Base-by-base conservation (phyloP, 2,888 invertebrate species). In the Eumerus sabulonum region DNA sequence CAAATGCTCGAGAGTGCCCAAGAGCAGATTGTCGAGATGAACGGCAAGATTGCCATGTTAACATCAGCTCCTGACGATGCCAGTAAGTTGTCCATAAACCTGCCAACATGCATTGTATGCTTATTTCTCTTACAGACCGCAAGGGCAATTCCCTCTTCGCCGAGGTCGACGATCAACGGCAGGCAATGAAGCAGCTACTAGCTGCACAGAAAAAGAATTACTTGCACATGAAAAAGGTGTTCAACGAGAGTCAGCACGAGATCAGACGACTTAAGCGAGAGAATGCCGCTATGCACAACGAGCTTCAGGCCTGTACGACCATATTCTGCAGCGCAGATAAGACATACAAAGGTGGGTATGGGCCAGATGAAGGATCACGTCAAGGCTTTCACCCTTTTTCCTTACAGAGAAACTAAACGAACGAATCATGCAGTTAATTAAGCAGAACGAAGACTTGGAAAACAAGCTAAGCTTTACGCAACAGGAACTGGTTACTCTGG, bases 81-180 rank as follows among this genome's bases (percentile, higher is more conserved):
- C 81, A 87, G 89, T 88, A 82, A 72, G 45, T 77, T 12, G 9
- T 50, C 19, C 18, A 7, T 44, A 40, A 40, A 9, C 40, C 3
- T 1, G 3, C 40, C 40, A 3, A n/a, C n/a, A 11, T 11, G 11
- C 7, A 12, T 42, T 62, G 9, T 9, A 18, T 1, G 12, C 11
- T 14, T 7, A 14, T 13, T 35, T 1, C 11, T n/a, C 40, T 9
- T 40, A 14, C 47, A 92, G 92, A 92, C 85, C 90, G 90, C 13
- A 92, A 92, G 85, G 92, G 92, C 0, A 92, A 92, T 83, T 92
- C 92, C 0, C 87, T 92, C 82, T 92, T 92, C 87, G 92, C 92
- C 66, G 92, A 92, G 85, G 92, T 92, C 0, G 92, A 92, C 82
- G 92, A 92, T 84, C 92, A 92, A 82, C 90, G 92, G 18, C 92